Conservation (phyloP, 2,797 vertebrate species). For the Scleropages formosus region DNA sequence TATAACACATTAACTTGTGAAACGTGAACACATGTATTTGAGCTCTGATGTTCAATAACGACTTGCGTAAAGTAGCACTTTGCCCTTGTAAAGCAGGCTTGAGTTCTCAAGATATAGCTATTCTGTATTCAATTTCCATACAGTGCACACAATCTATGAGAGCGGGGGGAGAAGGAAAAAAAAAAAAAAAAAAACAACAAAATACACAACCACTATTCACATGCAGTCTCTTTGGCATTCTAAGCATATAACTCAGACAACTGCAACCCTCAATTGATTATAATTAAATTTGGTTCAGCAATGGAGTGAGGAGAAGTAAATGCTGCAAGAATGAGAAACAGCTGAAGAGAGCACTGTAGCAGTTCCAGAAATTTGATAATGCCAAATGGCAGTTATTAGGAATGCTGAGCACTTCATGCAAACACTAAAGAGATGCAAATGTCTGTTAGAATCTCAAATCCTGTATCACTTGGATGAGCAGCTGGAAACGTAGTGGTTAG, state of each 20-base stretch:
- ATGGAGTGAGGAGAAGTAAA: background rate
- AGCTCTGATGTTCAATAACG: background rate
- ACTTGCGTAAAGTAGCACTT: background rate
- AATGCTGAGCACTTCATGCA: background rate
- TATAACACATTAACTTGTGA: no score
- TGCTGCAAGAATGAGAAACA: background rate
- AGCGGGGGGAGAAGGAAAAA: no score
- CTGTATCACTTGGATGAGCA: background rate
- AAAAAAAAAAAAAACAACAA: background rate
- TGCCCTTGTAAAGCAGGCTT: background rate
- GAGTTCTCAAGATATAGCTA: background rate
- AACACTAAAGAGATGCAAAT: background rate
- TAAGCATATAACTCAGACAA: background rate
- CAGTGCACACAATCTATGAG: background rate
- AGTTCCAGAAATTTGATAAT: background rate
- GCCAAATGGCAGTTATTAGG: background rate
- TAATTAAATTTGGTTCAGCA: conserved; percentile 5
- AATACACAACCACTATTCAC: background rate
- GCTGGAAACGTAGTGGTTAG: no score
- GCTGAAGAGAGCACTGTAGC: background rate
- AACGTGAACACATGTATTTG: no score
- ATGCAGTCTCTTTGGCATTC: background rate
- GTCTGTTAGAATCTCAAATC: background rate
- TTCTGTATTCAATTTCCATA: background rate
- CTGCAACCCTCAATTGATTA: background rate